Percentiles rank a stretch among this genome's conserved stretches.
These are phyloP conservation scores for Cordilura impudica DNA, from an alignment of 2,888 invertebrate species.

Conservation along the genomic window DNA sequence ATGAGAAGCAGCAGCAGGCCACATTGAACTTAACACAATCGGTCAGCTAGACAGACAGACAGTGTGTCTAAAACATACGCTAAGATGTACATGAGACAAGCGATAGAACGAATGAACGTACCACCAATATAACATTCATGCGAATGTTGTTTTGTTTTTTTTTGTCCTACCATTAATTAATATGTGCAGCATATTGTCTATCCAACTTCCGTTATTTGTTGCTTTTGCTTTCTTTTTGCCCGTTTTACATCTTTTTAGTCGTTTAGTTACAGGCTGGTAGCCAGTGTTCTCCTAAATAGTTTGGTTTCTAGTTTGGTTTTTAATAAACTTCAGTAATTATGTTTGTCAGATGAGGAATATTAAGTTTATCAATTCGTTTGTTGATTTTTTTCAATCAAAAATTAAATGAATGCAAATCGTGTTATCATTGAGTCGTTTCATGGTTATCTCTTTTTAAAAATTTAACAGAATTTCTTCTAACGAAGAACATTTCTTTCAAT, in stretches of 20 bases:
- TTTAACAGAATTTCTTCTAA: too few species aligned
- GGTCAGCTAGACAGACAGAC: too few species aligned
- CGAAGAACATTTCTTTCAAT: too few species aligned
- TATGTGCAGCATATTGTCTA: constrained; percentile 53
- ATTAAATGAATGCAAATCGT: too few species aligned
- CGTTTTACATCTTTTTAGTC: constrained; percentile 25
- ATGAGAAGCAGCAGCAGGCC: neutral
- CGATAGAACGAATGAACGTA: neutral
- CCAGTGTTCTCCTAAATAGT: neutral
- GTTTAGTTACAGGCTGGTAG: neutral
- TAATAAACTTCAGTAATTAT: neutral
- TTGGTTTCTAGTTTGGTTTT: neutral
- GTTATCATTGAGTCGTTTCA: too few species aligned
- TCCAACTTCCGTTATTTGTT: constrained; percentile 50
- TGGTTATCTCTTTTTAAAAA: too few species aligned
- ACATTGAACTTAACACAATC: neutral
- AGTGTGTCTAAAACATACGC: constrained; percentile 4
- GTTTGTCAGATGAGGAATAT: too few species aligned
- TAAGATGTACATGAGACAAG: constrained; percentile 14
- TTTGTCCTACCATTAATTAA: constrained; percentile 11
- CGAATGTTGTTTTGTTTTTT: neutral
- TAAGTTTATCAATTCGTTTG: neutral
- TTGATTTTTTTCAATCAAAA: too few species aligned
- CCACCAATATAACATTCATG: constrained; percentile 11
- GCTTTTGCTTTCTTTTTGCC: constrained; percentile 23